phyloP scores from a whole-genome alignment of 2,888 invertebrate genomes.

The Lordiphosa fenestrarum region DNA sequence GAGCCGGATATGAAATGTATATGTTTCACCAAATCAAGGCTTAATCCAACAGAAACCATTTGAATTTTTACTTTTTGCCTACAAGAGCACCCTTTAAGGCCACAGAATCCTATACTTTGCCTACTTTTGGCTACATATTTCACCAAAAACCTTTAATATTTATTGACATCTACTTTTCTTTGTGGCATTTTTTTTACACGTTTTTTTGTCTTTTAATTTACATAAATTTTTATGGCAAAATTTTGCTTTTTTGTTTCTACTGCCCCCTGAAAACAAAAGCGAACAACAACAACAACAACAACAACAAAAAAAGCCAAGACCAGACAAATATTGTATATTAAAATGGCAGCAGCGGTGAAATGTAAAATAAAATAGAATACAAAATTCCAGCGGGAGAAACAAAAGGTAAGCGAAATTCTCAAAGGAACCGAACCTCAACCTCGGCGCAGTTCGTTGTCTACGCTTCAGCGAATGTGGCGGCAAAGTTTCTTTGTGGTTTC shows the following conservation, averaged over 20 bases:
- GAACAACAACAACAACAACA: no score
- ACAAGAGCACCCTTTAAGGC: no score
- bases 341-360: conserved; percentile 42
- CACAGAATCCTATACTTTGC: no score
- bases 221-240: conserved; percentile 64
- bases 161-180: neutral
- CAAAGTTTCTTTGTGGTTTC: conserved; percentile 26
- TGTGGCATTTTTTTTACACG: neutral
- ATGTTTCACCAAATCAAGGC: no score
- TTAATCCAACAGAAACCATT: no score
- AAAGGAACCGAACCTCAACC: conserved; percentile 13
- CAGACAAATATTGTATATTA: conserved; percentile 41
- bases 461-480: conserved; percentile 32
- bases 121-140: no score
- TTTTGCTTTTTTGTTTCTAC: conserved; percentile 36
- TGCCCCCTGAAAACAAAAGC: conserved; percentile 9
- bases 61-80: no score
- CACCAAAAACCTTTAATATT: neutral
- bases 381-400: conserved; percentile 45
- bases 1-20: no score
- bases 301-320: conserved; percentile 1
- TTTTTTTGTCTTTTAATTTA: conserved; percentile 54
- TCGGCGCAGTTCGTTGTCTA: neutral
- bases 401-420: conserved; percentile 47
- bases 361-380: conserved; percentile 52